Conservation (phyloP, 2,113 vertebrate species). For the Tor tambroides region DNA sequence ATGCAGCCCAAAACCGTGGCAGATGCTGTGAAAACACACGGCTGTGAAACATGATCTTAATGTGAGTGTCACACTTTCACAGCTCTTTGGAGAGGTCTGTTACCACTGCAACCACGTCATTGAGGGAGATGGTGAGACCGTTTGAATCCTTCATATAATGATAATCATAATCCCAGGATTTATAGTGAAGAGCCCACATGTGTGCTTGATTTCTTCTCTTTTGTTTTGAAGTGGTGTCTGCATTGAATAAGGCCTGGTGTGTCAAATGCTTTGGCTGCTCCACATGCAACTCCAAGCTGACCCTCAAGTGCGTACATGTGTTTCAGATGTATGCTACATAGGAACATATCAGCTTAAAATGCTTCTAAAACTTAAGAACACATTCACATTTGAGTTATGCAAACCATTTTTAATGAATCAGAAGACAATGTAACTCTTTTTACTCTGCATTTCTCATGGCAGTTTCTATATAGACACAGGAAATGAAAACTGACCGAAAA, state of each 20-base stretch:
- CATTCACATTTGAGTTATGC: too few relatives aligned
- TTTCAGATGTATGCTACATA: too few relatives aligned
- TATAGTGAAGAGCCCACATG: neutral
- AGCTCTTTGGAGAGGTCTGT: conserved; percentile 98
- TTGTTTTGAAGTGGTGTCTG: conserved; percentile 88
- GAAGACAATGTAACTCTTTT: too few relatives aligned
- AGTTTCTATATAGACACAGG: too few relatives aligned
- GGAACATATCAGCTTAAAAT: too few relatives aligned
- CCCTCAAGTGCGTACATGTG: conserved; percentile 92
- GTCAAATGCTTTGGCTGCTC: conserved; percentile 97
- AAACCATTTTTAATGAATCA: too few relatives aligned
- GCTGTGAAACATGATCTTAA: neutral
- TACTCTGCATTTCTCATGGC: too few relatives aligned
- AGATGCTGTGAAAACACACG: neutral
- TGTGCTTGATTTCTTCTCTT: neutral
- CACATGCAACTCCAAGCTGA: conserved; percentile 96
- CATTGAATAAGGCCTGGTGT: conserved; percentile 98
- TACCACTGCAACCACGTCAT: conserved; percentile 98
- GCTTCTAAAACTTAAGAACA: too few relatives aligned
- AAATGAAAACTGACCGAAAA: too few relatives aligned
- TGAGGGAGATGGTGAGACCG: conserved; percentile 92
- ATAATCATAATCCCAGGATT: neutral
- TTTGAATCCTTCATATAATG: neutral
- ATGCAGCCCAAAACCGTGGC: neutral
- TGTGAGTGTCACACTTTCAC: conserved; percentile 37